Evolutionary conservation across 2,888 invertebrate genomes (phyloP), one percentile per base, ranked within the genome.

Genomic region (Andrena trimmerana): DNA sequence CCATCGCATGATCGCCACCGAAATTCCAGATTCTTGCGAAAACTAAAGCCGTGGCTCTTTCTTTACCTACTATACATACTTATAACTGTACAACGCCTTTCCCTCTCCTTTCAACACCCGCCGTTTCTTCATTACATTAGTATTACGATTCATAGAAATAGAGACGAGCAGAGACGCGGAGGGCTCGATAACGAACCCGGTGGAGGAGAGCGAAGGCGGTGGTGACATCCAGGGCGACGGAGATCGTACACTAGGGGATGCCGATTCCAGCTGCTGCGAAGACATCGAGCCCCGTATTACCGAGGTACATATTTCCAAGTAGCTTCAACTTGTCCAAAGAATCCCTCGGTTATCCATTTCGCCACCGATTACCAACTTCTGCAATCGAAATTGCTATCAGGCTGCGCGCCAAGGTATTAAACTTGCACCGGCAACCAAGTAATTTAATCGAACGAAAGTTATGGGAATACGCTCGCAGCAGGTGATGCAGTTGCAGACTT

Each of bases 111-210:
- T 42, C 48, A 20, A 29, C 33, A 31, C 20, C n/a, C 50, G 29
- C 36, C 16, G 7, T 57, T 7, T 67, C 36, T 48, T 27, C 36
- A 8, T 59, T 33, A 42, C 13, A 16, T 42, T 42, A 42, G 0
- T 42, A 42, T 59, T 59, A 69, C 42, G 29, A 33, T 68, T 73
- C 33, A 7, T 48, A 92, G 92, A 92, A 79, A 87, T 92, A 42
- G 92, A 92, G 83, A 92, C 92, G 20, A 92, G 92, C 74, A 83
- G 92, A 59, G 92, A 92, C 54, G 92, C 92, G 29, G 92, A 92
- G 75, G 92, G 92, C 57, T 92, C 92, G 52, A 92, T 92, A 74
- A 92, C 92, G 27, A 92, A 92, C 65, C 92, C 92, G 6, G 92
- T 92, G 2, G 92, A 92, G 52, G 92, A 92, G 78, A 92, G 92